A percentile compares a stretch with the other conserved stretches of the same genome.
Evolutionary conservation across 2,797 vertebrate genomes (phyloP).

Genomic region (Chanos chanos): DNA sequence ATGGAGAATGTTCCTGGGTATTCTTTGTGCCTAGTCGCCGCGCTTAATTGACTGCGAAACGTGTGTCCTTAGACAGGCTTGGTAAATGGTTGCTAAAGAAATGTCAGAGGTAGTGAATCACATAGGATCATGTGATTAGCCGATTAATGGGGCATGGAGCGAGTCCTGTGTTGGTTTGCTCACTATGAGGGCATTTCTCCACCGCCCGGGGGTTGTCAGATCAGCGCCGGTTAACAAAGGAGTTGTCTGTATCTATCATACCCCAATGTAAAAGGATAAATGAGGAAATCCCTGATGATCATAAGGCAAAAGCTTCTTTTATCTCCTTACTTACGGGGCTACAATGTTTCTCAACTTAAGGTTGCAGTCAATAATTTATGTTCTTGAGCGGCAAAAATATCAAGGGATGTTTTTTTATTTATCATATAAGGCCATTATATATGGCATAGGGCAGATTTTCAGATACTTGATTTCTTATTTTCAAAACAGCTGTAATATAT

Average conservation of each 20-base stretch:
- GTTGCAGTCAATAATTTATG: no score
- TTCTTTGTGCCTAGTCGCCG: slow-evolving; percentile 2
- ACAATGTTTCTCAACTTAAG: no score
- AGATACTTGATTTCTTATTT: no score
- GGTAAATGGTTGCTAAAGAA: slow-evolving; percentile 28
- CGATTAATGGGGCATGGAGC: slow-evolving; percentile 34
- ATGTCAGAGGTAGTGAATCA: slow-evolving; percentile 43
- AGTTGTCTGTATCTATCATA: neutral
- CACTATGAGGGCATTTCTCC: neutral
- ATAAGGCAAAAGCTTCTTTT: neutral
- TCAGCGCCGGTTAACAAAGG: no score
- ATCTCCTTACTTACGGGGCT: neutral
- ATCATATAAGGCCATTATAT: no score
- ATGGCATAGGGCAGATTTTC: no score
- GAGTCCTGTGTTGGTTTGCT: slow-evolving; percentile 1
- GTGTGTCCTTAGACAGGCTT: slow-evolving; percentile 22
- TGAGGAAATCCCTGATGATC: neutral
- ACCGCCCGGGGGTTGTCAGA: neutral
- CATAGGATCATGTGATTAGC: slow-evolving; percentile 35
- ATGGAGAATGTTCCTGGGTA: no score
- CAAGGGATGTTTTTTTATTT: no score
- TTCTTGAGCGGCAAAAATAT: no score
- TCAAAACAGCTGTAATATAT: no score
- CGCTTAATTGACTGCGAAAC: slow-evolving; percentile 46
- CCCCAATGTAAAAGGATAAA: neutral